Conservation (phyloP, 35 echinoderm and acorn worm species). For the Lytechinus pictus region DNA sequence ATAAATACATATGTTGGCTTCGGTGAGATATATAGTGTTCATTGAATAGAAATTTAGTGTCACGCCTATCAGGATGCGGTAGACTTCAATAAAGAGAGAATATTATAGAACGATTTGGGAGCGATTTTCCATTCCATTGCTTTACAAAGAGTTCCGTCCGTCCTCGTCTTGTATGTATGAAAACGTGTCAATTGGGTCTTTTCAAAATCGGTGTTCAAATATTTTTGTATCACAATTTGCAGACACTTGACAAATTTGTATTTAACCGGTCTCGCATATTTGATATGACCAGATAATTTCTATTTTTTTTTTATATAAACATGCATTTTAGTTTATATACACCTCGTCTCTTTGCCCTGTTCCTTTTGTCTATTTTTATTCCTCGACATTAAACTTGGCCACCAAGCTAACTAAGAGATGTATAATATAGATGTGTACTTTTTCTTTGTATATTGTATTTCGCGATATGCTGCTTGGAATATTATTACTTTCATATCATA, state of each 20-base stretch:
- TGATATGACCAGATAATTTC: background rate
- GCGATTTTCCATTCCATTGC: background rate
- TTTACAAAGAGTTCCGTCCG: background rate
- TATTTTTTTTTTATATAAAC: background rate
- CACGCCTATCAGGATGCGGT: background rate
- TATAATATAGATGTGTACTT: background rate
- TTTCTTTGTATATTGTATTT: background rate
- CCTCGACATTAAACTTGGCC: background rate
- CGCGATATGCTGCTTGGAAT: background rate
- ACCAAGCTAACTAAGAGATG: too few species aligned
- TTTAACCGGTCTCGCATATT: background rate
- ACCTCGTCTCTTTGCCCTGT: background rate
- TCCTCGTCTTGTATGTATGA: background rate
- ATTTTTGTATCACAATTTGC: background rate
- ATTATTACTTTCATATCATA: background rate
- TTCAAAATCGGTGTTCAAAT: background rate
- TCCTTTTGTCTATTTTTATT: background rate
- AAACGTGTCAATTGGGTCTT: background rate
- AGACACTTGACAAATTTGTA: background rate
- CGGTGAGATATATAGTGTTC: too few species aligned
- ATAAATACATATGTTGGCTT: too few species aligned
- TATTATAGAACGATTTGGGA: background rate
- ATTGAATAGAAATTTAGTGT: too few species aligned
- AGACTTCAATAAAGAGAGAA: background rate
- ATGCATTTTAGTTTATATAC: background rate